Evolutionary conservation across 2,113 vertebrate genomes (phyloP).

Genomic region (Cyanoramphus novaezelandiae): DNA sequence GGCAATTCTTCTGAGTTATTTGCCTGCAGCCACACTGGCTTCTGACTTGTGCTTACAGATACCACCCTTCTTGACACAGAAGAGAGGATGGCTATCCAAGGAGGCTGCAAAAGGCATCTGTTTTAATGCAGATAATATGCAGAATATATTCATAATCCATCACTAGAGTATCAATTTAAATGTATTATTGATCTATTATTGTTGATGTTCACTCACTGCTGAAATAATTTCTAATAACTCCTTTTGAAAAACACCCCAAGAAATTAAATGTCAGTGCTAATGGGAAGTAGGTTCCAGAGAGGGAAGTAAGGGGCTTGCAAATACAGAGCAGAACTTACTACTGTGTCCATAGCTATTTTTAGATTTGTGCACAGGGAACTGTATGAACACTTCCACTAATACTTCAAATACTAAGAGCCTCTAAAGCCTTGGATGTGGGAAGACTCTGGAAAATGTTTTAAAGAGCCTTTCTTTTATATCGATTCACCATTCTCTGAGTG

Average conservation of each 20-base stretch:
- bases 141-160: neutral
- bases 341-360: conserved; percentile 57
- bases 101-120: neutral
- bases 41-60: neutral
- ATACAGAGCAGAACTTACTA: conserved; percentile 42
- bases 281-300: conserved; percentile 12
- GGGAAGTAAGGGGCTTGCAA: conserved; percentile 27
- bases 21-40: neutral
- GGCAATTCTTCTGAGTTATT: neutral
- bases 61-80: neutral
- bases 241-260: neutral
- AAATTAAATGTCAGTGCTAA: neutral
- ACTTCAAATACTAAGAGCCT: conserved; percentile 31
- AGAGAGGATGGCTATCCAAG: neutral
- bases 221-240: neutral
- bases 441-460: conserved; percentile 43
- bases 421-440: conserved; percentile 33
- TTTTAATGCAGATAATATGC: neutral
- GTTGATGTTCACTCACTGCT: neutral
- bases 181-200: neutral
- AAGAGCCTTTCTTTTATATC: neutral
- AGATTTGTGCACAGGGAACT: conserved; percentile 39
- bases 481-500: neutral
- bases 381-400: conserved; percentile 56
- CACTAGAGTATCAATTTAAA: neutral